These are phyloP conservation scores for Spinus olivaceus DNA, from an alignment of 2,797 vertebrate species.

Conservation along the genomic window DNA sequence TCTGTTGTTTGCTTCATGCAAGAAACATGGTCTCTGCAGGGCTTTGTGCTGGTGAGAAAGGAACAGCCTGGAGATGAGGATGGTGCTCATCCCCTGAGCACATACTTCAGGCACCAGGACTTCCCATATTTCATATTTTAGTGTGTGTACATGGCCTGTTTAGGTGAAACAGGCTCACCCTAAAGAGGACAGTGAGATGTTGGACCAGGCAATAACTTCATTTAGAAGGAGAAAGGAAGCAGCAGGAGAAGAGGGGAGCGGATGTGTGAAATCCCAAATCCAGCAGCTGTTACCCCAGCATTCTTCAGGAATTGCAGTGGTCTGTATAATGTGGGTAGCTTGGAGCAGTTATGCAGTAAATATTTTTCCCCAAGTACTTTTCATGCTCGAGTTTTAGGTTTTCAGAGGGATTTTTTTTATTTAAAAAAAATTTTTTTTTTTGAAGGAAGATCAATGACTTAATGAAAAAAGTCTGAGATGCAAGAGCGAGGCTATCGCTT, in stretches of 20 bases:
- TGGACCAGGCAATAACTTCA: neutral
- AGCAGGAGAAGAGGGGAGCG: neutral
- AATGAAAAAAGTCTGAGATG: conserved; percentile 75
- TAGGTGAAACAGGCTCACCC: neutral
- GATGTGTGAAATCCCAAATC: neutral
- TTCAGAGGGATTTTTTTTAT: conserved; percentile 45
- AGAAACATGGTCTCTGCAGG: neutral
- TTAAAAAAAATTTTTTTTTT: conserved; percentile 35
- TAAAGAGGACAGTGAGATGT: neutral
- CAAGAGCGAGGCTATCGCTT: conserved; percentile 48
- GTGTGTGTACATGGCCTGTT: neutral
- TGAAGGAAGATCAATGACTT: conserved; percentile 68
- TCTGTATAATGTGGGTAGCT: conserved; percentile 63
- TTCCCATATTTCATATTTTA: neutral
- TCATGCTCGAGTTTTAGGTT: conserved; percentile 16
- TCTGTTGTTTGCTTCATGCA: neutral
- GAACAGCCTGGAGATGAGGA: neutral
- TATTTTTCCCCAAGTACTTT: conserved; percentile 52
- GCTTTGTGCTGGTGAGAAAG: neutral
- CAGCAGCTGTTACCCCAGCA: neutral
- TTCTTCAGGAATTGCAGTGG: conserved; percentile 45
- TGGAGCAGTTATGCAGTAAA: conserved; percentile 62
- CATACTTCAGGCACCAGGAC: neutral
- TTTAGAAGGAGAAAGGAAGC: conserved; percentile 6
- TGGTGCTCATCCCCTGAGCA: neutral